Conservation (phyloP, 1,140 invertebrate species). For the Camponotus floridanus region DNA sequence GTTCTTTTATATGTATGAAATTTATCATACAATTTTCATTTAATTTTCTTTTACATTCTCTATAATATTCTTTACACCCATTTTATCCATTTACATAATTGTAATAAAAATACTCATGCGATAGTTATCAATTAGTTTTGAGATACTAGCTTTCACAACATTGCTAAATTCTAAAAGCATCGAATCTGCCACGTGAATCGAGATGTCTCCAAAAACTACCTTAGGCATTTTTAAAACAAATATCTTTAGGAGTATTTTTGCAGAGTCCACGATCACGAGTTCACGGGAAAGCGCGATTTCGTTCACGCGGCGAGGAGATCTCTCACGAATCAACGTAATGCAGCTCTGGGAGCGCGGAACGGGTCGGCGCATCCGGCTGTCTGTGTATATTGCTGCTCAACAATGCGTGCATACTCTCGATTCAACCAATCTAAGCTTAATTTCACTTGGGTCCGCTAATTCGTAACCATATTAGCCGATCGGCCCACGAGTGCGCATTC, state of each 20-base stretch:
- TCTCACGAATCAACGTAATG: constrained; percentile 53
- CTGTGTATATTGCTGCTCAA: constrained; percentile 45
- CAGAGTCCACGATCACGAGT: not conserved
- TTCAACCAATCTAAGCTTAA: constrained; percentile 36
- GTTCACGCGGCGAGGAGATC: constrained; percentile 37
- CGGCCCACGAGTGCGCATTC: not conserved
- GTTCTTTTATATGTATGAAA: too few relatives aligned
- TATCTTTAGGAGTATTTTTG: not conserved
- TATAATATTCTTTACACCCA: too few relatives aligned
- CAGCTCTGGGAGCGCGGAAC: constrained; percentile 53
- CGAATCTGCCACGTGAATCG: too few relatives aligned
- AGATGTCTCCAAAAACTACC: too few relatives aligned
- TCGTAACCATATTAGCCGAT: constrained; percentile 55
- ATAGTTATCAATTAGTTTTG: too few relatives aligned
- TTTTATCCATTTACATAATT: too few relatives aligned
- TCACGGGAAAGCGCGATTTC: constrained; percentile 47
- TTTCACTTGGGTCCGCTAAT: constrained; percentile 36
- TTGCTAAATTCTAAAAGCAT: too few relatives aligned
- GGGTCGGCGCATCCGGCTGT: constrained; percentile 32
- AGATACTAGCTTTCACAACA: too few relatives aligned
- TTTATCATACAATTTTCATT: too few relatives aligned
- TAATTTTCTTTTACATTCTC: too few relatives aligned
- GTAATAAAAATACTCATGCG: too few relatives aligned
- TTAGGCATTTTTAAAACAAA: not conserved
- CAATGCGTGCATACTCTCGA: constrained; percentile 47